phyloP scores from a whole-genome alignment of 2,888 invertebrate genomes.

The Tridacna gigas region DNA sequence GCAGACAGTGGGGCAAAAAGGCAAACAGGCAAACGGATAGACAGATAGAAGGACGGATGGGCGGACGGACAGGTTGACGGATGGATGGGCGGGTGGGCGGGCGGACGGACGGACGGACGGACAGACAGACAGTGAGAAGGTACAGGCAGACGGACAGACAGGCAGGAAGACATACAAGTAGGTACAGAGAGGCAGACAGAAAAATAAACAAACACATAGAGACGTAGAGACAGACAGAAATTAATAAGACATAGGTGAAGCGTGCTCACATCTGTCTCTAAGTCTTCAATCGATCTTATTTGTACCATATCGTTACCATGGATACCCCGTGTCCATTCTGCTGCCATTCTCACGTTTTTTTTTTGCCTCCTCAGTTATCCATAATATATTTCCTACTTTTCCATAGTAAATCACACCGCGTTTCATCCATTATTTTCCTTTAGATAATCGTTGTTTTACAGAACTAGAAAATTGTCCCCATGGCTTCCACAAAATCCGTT shows the following conservation, averaged over 20 bases:
- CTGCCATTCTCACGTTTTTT: constrained; percentile 13
- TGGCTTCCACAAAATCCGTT: not conserved
- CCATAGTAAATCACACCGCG: no score
- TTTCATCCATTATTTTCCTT: no score
- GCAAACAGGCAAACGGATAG: not conserved
- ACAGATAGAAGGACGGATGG: not conserved
- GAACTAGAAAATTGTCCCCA: no score
- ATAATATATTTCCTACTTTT: no score
- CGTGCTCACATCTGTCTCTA: constrained; percentile 30
- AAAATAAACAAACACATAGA: not conserved
- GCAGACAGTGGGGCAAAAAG: not conserved
- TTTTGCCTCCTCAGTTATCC: not conserved
- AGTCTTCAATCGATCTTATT: constrained; percentile 20
- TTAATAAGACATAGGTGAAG: not conserved
- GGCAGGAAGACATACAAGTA: not conserved
- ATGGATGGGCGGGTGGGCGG: not conserved
- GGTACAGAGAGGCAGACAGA: not conserved
- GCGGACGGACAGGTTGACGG: not conserved
- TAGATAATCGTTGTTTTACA: no score
- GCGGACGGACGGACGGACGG: not conserved
- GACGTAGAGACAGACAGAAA: not conserved
- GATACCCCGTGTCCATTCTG: constrained; percentile 15
- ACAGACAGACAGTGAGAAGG: not conserved
- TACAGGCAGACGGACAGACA: not conserved
- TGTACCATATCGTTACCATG: constrained; percentile 29